Evolutionary conservation across 1,140 invertebrate species (phyloP).

Genomic region (Magallana angulata): DNA sequence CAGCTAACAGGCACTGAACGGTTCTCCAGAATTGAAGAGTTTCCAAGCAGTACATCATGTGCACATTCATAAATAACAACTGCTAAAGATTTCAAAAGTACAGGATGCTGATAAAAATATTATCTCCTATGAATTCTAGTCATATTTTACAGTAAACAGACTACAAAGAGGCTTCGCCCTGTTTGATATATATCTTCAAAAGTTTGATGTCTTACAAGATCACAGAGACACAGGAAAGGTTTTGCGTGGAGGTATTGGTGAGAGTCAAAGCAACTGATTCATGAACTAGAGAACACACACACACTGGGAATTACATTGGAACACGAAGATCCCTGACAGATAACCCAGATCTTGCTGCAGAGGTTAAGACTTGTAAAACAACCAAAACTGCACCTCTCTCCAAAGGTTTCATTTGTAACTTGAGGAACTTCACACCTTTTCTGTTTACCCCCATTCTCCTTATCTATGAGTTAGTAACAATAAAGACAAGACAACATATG

Average conservation of each 20-base stretch:
- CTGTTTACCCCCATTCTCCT: background rate
- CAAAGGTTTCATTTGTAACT: no score
- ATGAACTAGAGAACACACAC: background rate
- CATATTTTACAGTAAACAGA: background rate
- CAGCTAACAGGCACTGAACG: background rate
- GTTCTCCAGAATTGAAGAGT: background rate
- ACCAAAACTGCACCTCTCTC: no score
- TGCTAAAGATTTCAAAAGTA: background rate
- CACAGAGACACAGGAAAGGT: background rate
- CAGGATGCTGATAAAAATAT: conserved; percentile 1
- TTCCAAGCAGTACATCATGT: background rate
- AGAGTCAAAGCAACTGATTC: background rate
- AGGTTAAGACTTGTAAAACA: background rate
- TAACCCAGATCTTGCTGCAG: conserved; percentile 8
- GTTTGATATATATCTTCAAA: background rate
- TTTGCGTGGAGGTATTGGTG: background rate
- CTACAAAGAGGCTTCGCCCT: background rate
- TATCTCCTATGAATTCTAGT: background rate
- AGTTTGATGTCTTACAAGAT: background rate
- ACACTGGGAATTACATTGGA: no score
- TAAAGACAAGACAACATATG: no score
- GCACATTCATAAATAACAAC: conserved; percentile 8
- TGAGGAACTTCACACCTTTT: background rate
- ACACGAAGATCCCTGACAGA: background rate
- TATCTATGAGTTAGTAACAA: no score